Base-by-base conservation (phyloP, 1,140 invertebrate genomes). In the Epicauta chinensis region DNA sequence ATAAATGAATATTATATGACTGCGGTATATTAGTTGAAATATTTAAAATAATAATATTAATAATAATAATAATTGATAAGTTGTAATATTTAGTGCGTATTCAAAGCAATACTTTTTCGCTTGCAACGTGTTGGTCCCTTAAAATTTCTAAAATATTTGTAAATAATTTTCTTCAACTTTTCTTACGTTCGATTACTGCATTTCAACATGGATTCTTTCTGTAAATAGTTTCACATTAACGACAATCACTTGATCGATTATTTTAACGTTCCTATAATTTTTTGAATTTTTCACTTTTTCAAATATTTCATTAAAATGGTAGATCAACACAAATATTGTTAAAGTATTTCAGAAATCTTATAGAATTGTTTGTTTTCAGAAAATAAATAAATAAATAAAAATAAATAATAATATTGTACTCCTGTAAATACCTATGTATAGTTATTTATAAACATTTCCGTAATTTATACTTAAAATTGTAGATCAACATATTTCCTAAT, bases 351-450 rank as follows among this genome's bases (percentile, higher is more conserved):
- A 53, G 46, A 55, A 47, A 52, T 58, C 50, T 58, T 42, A 35
- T 53, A 55, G 55, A 49, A 59, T 47, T 53, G 56, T 57, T 55
- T 42, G 48, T 50, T 55, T 52, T 53, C n/a, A n/a, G n/a, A n/a
- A n/a, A n/a, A n/a, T n/a, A n/a, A n/a, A n/a, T n/a, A n/a, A n/a
- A n/a, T n/a, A n/a, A n/a, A n/a, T n/a, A n/a, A n/a, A n/a, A n/a
- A n/a, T n/a, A n/a, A n/a, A n/a, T n/a, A 52, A 56, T 45, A 34
- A 45, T 52, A 42, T 31, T 60, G 52, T 53, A 55, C 31, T 56
- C 58, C 51, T 69, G 67, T 69, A 67, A 65, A 69, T 69, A 69
- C 67, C 67, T 69, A 67, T 69, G 67, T 69, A 69, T 65, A 69
- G 64, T 62, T 66, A 63, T 62, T 65, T 66, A 63, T 61, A 66